A percentile compares a stretch with the other conserved stretches of the same genome.
Conservation (phyloP, 1,140 invertebrate genomes). For the Drosophila hydei region DNA sequence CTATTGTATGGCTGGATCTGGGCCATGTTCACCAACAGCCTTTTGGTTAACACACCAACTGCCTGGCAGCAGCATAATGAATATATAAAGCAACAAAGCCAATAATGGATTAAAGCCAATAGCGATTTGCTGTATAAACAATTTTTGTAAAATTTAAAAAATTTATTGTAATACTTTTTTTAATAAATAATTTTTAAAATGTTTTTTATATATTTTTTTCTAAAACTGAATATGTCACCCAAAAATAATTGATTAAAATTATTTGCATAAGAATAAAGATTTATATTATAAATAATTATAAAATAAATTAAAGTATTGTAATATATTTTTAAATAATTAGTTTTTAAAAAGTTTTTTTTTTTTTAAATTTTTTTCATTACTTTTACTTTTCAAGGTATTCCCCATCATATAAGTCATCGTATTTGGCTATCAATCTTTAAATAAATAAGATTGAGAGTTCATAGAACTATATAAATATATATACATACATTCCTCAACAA, state of each 20-base stretch:
- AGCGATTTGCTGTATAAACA: no score
- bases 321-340: no score
- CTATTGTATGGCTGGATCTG: constrained; percentile 37
- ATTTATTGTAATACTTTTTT: background rate
- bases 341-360: no score
- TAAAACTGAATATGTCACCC: no score
- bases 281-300: background rate
- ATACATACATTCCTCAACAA: background rate
- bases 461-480: background rate
- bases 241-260: no score
- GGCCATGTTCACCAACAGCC: constrained; percentile 55
- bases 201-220: background rate
- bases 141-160: no score
- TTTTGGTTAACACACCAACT: constrained; percentile 24
- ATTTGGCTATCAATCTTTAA: background rate
- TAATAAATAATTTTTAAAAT: background rate
- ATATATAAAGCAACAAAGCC: background rate
- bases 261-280: no score
- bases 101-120: no score
- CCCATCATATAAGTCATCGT: background rate
- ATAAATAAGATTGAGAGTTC: background rate
- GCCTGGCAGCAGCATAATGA: constrained; percentile 17
- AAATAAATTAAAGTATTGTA: no score
- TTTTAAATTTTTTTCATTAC: background rate
- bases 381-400: no score